Base-by-base conservation (phyloP, 2,888 invertebrate species). In the Polydrusus tereticollis region DNA sequence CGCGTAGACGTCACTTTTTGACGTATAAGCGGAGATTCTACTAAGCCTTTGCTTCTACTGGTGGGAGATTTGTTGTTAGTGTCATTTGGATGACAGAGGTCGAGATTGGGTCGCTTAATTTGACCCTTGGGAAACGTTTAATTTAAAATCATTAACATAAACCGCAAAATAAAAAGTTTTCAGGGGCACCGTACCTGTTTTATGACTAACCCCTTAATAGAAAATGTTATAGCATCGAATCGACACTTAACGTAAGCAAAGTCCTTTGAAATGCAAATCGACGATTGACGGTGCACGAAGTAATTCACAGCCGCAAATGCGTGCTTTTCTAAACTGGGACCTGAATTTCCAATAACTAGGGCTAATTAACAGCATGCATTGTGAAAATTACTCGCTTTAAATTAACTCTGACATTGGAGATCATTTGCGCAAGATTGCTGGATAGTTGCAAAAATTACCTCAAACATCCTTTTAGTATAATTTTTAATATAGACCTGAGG, bases 41-140 rank as follows among this genome's bases (percentile, higher is more conserved):
- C n/a, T 4, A 18, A 23, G 36, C 33, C 16, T 38, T 70, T 69
- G 10, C 12, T 33, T 12, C 38, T 47, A 12, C 50, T 10, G 0
- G 33, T 59, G 6, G 69, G 74, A 14, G 67, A 64, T 41, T 69
- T 58, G 63, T 81, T 81, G 21, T 76, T 73, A 3, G 80, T 81
- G 59, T 82, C 41, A 26, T 36, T 52, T 16, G 36, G 18, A 6
- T 52, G 38, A 43, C 12, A 38, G 10, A 47, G 21, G 50, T 66
- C 62, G 20, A 74, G 26, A 29, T 63, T 36, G 4, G 57, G 62
- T 29, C 16, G 20, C 2, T 12, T 47, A 21, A 72, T 72, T 21
- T 38, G 76, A 72, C 70, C 78, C 65, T 62, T 72, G 16, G 75
- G n/a, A n/a, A n/a, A n/a, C n/a, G n/a, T n/a, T n/a, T n/a, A n/a